Percentiles rank a stretch among this genome's conserved stretches.
phyloP scores from a whole-genome alignment of 2,797 vertebrate genomes.

The Gadopsis bispinosus region DNA sequence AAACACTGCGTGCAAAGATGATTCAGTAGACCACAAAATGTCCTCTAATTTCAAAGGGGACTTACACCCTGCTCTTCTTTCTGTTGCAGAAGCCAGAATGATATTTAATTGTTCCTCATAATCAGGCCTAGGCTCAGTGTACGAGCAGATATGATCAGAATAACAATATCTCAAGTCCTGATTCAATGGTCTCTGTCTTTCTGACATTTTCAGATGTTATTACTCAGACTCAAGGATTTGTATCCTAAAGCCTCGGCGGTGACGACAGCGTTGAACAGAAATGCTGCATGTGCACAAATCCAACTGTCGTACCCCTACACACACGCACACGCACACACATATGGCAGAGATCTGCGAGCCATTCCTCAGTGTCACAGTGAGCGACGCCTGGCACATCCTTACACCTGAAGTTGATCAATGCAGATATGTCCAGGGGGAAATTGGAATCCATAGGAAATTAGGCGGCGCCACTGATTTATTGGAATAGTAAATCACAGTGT shows the following conservation, averaged over 20 bases:
- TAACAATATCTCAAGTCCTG: constrained; percentile 70
- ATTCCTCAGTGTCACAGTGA: constrained; percentile 83
- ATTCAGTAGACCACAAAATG: constrained; percentile 40
- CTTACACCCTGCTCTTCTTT: constrained; percentile 23
- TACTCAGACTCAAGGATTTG: constrained; percentile 79
- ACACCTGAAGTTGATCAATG: constrained; percentile 85
- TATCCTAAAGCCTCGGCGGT: constrained; percentile 68
- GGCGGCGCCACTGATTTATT: constrained; percentile 83
- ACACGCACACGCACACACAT: constrained; percentile 26
- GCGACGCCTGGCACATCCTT: constrained; percentile 80
- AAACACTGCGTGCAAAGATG: constrained; percentile 39
- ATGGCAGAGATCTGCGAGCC: constrained; percentile 60
- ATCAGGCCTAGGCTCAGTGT: constrained; percentile 57
- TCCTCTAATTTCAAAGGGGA: constrained; percentile 54
- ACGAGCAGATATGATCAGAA: constrained; percentile 72
- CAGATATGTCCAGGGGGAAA: constrained; percentile 84
- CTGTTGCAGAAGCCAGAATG: constrained; percentile 48
- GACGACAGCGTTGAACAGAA: constrained; percentile 63
- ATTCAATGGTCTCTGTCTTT: constrained; percentile 61
- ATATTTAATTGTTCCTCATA: constrained; percentile 70
- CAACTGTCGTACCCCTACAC: constrained; percentile 17
- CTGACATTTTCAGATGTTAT: constrained; percentile 83
- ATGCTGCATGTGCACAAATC: constrained; percentile 78
- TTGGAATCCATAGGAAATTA: constrained; percentile 88
- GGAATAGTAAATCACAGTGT: constrained; percentile 81